phyloP scores from a whole-genome alignment of 30 jellyfish, hydroid and myxozoan species.

The Pelagia noctiluca region DNA sequence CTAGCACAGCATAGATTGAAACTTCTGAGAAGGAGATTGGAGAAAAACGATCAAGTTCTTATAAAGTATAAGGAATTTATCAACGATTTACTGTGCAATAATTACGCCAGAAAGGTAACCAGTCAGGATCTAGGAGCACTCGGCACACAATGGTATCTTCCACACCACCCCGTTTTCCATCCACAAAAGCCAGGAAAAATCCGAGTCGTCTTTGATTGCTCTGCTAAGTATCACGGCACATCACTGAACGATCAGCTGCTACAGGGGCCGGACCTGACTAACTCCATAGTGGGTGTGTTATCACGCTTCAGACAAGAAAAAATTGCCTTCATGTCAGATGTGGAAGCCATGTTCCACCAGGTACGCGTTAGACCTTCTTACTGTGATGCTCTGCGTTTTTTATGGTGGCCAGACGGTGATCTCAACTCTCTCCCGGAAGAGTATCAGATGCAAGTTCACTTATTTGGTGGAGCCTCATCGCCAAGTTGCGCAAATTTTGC shows the following conservation, averaged over 20 bases:
- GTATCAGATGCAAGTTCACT: constrained; percentile 59
- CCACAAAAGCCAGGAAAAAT: constrained; percentile 73
- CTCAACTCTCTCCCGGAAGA: constrained; percentile 43
- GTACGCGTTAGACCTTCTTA: constrained; percentile 53
- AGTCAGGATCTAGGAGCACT: background rate
- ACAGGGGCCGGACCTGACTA: constrained; percentile 83
- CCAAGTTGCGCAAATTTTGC: constrained; percentile 80
- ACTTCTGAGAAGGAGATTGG: background rate
- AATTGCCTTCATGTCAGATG: constrained; percentile 67
- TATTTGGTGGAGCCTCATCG: constrained; percentile 75
- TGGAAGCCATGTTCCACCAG: constrained; percentile 81
- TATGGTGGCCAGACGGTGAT: constrained; percentile 76
- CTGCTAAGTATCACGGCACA: constrained; percentile 62
- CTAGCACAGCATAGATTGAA: constrained; percentile 32
- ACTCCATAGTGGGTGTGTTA: constrained; percentile 44
- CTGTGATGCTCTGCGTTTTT: constrained; percentile 55
- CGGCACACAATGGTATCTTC: constrained; percentile 66
- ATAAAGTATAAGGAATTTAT: constrained; percentile 15
- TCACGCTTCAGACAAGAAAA: constrained; percentile 76
- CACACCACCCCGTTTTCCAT: constrained; percentile 70
- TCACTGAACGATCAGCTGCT: constrained; percentile 61
- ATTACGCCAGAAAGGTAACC: constrained; percentile 24
- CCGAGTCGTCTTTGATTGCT: constrained; percentile 78
- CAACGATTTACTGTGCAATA: background rate
- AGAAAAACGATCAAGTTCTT: background rate